phyloP scores from a whole-genome alignment of 1,140 invertebrate genomes.

The Druon quercuslanigerum region DNA sequence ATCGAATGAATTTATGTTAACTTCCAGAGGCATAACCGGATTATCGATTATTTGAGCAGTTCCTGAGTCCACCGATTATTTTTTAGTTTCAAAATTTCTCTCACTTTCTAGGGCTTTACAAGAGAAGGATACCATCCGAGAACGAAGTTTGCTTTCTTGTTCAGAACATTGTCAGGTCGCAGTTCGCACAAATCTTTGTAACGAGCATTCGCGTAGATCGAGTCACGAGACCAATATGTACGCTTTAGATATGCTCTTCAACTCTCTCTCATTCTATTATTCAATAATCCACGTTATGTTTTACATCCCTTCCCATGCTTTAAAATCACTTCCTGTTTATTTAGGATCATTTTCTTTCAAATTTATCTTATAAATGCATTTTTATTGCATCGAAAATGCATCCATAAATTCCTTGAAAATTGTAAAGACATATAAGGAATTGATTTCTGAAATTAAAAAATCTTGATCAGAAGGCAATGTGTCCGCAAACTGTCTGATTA shows the following conservation, averaged over 20 bases:
- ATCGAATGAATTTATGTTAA: too few relatives aligned
- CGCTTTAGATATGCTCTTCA: conserved; percentile 3
- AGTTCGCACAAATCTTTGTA: neutral
- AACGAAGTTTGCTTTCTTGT: conserved; percentile 24
- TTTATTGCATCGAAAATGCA: too few relatives aligned
- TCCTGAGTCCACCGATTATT: neutral
- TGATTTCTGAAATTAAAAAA: too few relatives aligned
- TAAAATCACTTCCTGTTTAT: neutral
- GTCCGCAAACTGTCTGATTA: conserved; percentile 12
- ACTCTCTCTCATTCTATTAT: conserved; percentile 31
- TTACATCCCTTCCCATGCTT: neutral
- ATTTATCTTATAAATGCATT: too few relatives aligned
- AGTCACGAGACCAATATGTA: neutral
- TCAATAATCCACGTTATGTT: neutral
- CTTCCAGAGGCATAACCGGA: neutral
- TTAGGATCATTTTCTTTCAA: neutral
- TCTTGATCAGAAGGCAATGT: conserved; percentile 17
- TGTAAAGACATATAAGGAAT: too few relatives aligned
- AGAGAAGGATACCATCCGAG: conserved; percentile 16
- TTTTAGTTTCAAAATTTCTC: conserved; percentile 14
- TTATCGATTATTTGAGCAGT: neutral
- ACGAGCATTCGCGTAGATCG: neutral
- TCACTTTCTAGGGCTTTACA: conserved; percentile 13
- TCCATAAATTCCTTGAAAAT: too few relatives aligned
- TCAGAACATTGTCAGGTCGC: conserved; percentile 13